Evolutionary conservation across 2,888 invertebrate species (phyloP).

Genomic region (Microctonus aethiopoides): DNA sequence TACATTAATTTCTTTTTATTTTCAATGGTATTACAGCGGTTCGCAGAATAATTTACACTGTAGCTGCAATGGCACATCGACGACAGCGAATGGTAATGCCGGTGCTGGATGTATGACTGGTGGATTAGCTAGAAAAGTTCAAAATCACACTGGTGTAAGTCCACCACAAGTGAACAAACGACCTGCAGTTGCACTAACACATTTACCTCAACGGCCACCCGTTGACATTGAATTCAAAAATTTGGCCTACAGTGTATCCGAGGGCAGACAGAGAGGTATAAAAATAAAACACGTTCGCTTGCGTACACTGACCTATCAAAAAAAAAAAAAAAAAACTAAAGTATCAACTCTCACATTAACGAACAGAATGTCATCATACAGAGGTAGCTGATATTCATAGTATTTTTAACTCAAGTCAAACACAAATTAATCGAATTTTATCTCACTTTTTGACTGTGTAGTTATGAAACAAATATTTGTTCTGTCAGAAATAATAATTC

Average conservation of each 20-base stretch:
- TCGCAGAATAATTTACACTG: constrained; percentile 76
- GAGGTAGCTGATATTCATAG: no score
- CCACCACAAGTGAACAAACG: constrained; percentile 73
- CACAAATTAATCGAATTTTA: no score
- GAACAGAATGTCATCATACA: no score
- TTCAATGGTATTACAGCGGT: constrained; percentile 77
- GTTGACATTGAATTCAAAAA: constrained; percentile 92
- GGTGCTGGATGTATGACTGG: constrained; percentile 65
- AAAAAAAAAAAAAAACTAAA: no score
- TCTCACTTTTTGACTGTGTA: no score
- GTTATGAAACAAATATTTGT: no score
- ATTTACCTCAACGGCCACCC: constrained; percentile 86
- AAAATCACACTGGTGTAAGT: constrained; percentile 75
- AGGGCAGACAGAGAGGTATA: constrained; percentile 77
- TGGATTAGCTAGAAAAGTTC: constrained; percentile 77
- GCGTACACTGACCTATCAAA: no score
- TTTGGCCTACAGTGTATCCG: constrained; percentile 89
- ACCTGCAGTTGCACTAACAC: constrained; percentile 81
- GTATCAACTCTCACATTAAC: no score
- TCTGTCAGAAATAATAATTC: no score
- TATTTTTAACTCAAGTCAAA: no score
- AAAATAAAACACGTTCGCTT: no score
- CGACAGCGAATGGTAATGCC: constrained; percentile 60
- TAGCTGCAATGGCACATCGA: constrained; percentile 74
- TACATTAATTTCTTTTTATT: no score